These are phyloP conservation scores for Mesorhabditis belari DNA, from an alignment of 2,888 invertebrate species.

Conservation along the genomic window DNA sequence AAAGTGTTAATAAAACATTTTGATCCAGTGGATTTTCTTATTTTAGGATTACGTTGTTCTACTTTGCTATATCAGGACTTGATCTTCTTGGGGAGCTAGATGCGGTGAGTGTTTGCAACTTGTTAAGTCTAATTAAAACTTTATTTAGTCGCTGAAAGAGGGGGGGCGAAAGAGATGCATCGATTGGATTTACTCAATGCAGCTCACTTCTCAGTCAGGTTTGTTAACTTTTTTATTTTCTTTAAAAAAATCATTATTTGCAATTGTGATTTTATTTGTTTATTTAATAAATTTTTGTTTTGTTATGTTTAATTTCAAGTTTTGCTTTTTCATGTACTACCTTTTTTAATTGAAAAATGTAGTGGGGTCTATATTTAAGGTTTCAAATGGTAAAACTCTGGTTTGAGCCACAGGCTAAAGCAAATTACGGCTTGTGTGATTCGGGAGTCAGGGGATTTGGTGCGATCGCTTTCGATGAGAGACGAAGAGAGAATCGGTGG, in stretches of 20 bases:
- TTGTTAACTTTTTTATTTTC: background rate
- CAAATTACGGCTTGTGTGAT: background rate
- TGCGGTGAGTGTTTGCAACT: no score
- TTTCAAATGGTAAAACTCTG: background rate
- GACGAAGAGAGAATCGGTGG: no score
- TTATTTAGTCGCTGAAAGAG: constrained; percentile 62
- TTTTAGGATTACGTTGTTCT: constrained; percentile 55
- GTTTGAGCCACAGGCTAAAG: background rate
- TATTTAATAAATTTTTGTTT: background rate
- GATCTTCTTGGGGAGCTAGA: constrained; percentile 77
- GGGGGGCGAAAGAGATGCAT: constrained; percentile 65
- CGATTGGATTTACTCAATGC: constrained; percentile 83
- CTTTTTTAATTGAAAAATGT: background rate
- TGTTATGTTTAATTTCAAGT: background rate
- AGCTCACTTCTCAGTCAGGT: constrained; percentile 53
- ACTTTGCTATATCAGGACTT: constrained; percentile 83
- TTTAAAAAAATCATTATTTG: no score
- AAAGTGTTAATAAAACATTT: no score
- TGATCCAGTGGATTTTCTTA: no score
- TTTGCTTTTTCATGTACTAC: background rate
- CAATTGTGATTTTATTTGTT: no score
- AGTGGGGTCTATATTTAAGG: background rate
- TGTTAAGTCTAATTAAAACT: no score
- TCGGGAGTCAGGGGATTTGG: background rate
- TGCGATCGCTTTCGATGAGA: background rate